Evolutionary conservation across 2,888 invertebrate genomes (phyloP).

Genomic region (Quadroppia sp.): DNA sequence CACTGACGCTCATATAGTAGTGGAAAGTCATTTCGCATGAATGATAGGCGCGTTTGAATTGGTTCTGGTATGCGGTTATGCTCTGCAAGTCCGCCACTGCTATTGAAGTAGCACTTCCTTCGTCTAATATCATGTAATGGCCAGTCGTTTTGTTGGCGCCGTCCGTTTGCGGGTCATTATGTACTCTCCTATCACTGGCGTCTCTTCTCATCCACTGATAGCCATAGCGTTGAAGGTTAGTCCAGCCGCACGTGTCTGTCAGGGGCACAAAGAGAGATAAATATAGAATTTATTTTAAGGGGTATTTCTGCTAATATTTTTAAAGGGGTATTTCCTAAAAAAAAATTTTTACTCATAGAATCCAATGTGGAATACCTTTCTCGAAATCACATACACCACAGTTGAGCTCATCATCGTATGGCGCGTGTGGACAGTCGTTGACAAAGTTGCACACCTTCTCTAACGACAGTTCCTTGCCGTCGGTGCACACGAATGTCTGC

Average conservation of each 20-base stretch:
- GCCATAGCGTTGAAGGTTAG: not conserved
- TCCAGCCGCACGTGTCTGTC: conserved; percentile 26
- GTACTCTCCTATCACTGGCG: not conserved
- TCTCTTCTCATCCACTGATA: not conserved
- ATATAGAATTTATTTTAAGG: not conserved
- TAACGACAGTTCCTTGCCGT: not conserved
- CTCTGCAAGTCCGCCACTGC: no score
- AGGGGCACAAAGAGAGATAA: no score
- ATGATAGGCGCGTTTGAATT: conserved; percentile 3
- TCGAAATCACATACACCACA: conserved; percentile 39
- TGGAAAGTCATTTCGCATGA: conserved; percentile 32
- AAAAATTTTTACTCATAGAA: no score
- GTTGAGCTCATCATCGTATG: conserved; percentile 23
- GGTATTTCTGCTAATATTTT: not conserved
- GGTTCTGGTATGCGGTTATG: not conserved
- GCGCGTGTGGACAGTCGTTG: conserved; percentile 36
- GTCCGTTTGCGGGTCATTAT: conserved; percentile 2
- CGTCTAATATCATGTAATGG: conserved; percentile 14
- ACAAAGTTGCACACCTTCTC: conserved; percentile 33
- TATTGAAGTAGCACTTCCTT: no score
- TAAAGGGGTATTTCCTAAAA: no score
- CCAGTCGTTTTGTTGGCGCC: not conserved
- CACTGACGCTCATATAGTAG: conserved; percentile 17
- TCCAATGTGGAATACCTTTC: no score
- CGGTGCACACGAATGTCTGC: not conserved